Base-by-base conservation (phyloP, 2,888 invertebrate species). In the Morpho helenor region DNA sequence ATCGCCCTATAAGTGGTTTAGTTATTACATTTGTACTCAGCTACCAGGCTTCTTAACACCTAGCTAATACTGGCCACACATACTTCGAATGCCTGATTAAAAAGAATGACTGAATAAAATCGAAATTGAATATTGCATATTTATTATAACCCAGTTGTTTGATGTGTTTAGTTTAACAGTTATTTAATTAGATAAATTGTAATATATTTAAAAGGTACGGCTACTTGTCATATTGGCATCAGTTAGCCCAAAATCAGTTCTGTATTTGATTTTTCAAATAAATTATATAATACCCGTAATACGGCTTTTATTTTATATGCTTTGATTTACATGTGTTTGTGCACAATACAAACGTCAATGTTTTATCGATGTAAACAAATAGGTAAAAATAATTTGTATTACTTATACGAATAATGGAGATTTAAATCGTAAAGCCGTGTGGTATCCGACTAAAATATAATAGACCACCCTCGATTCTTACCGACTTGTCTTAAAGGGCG, bases 231-330 rank as follows among this genome's bases (percentile, higher is more conserved):
- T 79, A 79, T 80, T 81, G 80, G 79, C 79, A 71, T 54, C 55
- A 66, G 2, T 59, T 65, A 52, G 68, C 66, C 67, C 68, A 23
- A 45, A 54, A 70, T 71, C 69, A 78, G 67, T 72, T 72, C 78
- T 78, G 82, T 79, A 82, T 84, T 69, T 82, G 55, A 73, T 74
- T 82, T 87, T 80, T 82, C 74, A 77, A 85, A 82, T 85, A 85
- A 84, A 86, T 31, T 31, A 31, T 71, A 77, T 75, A 75, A 80
- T 78, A 72, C 76, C 81, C 76, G 79, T 78, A 75, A 63, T 71
- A 52, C 44, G 23, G 62, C 60, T 63, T 56, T 66, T 66, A 66
- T 65, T 66, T 67, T 57, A 57, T 49, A 59, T 52, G 5, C 8
- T 31, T 31, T 16, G 2, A 16, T 16, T 16, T 16, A 16, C 16